Percentiles rank a stretch among this genome's conserved stretches.
phyloP scores from a whole-genome alignment of 1,140 invertebrate species.

The Rhizoglyphus robini region DNA sequence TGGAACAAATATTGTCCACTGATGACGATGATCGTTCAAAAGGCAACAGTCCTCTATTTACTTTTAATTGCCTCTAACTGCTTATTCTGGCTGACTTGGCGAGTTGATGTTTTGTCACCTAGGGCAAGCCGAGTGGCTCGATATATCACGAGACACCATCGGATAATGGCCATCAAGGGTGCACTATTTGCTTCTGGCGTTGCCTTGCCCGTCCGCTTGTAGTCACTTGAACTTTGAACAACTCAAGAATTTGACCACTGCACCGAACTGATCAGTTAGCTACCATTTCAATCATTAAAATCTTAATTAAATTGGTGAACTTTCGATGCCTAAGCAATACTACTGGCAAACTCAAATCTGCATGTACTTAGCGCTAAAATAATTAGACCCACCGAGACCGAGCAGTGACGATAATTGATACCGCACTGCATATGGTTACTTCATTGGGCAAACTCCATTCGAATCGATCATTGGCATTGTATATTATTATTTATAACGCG shows the following conservation, averaged over 20 bases:
- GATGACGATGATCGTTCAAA: slow-evolving; percentile 88
- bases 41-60: slow-evolving; percentile 85
- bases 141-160: slow-evolving; percentile 77
- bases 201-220: neutral
- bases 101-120: no score
- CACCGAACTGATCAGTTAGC: no score
- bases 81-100: no score
- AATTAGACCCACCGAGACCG: neutral
- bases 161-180: slow-evolving; percentile 65
- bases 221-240: no score
- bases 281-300: slow-evolving; percentile 4
- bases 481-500: neutral
- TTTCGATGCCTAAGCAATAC: neutral
- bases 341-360: no score
- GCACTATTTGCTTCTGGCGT: neutral
- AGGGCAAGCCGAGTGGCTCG: no score
- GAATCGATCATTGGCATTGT: slow-evolving; percentile 6
- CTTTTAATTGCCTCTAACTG: slow-evolving; percentile 77
- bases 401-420: slow-evolving; percentile 7
- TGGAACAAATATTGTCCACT: slow-evolving; percentile 80
- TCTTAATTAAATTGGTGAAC: slow-evolving; percentile 10
- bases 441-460: neutral
- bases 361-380: no score
- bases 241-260: neutral
- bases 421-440: no score